Base-by-base conservation (phyloP, 2,113 vertebrate species). In the Echinops telfairi region DNA sequence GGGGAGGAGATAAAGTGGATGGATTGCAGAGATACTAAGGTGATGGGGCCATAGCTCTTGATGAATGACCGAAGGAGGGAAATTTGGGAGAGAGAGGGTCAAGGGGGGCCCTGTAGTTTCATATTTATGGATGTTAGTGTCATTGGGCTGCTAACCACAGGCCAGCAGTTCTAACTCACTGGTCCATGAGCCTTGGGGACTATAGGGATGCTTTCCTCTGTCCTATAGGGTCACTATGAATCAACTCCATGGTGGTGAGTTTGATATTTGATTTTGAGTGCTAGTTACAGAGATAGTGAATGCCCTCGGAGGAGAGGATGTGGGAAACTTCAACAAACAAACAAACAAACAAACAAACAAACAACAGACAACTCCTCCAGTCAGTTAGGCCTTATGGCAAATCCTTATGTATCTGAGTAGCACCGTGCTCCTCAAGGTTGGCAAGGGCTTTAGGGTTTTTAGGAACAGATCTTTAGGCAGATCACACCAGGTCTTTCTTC, bases 31-130 rank as follows among this genome's bases (percentile, higher is more conserved):
- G 47, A 53, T 25, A 29, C 25, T 40, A 66, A 29, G 22, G 3
- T 86, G 15, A 36, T 83, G 19, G n/a, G 70, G 79, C 58, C 68
- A 60, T 20, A 0, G 10, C 31, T 36, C 20, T 75, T 66, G 64
- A 38, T 84, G 38, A 92, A 81, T 91, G 73, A 94, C 78, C 87
- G 86, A 73, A 84, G 80, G 68, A 78, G 78, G 78, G 86, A 89
- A 80, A 57, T 91, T 86, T 47, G 66, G 31, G n/a, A 27, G 40
- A 38, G 8, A 64, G 40, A 71, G 20, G 53, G 23, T 15, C 83
- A 57, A 92, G 73, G 16, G 27, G 79, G 93, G 82, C 47, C 70
- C 14, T n/a, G 2, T 6, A 47, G 33, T 77, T 93, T 90, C 71
- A 78, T 84, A 71, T 75, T 83, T 62, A 62, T 77, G 58, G 29